These are phyloP conservation scores for Isurus oxyrinchus DNA, from an alignment of 2,113 vertebrate species.

Conservation along the genomic window DNA sequence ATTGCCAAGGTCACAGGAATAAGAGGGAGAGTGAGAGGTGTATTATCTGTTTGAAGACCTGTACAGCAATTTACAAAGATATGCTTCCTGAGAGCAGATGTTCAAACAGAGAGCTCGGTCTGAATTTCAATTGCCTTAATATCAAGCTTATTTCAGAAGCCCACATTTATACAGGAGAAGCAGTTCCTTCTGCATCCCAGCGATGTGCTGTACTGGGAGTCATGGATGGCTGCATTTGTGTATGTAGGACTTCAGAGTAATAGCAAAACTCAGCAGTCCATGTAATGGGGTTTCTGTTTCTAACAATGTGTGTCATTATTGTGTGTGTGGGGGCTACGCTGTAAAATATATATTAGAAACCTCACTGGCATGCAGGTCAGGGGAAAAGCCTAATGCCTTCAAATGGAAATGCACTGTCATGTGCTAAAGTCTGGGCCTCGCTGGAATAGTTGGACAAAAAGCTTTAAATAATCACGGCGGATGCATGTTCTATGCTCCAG, in stretches of 20 bases:
- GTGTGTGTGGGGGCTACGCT: neutral
- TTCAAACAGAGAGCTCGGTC: neutral
- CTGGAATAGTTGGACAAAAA: neutral
- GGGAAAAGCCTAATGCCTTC: neutral
- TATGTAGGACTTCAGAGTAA: neutral
- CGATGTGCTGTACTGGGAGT: neutral
- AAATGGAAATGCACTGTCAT: neutral
- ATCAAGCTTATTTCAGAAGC: neutral
- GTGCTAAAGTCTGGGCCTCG: neutral
- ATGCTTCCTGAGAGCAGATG: neutral
- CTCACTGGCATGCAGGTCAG: neutral
- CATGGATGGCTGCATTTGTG: neutral
- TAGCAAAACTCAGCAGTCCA: neutral
- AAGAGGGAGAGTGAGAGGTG: neutral
- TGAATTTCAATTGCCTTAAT: neutral
- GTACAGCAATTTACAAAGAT: neutral
- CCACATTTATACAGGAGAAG: neutral
- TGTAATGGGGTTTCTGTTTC: slow-evolving; percentile 15
- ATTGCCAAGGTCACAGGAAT: neutral
- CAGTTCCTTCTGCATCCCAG: neutral
- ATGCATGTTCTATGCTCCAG: neutral
- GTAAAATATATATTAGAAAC: neutral
- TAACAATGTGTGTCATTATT: neutral
- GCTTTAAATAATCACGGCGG: neutral
- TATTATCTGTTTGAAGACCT: neutral